Percentiles rank a stretch among this genome's conserved stretches.
Conservation (phyloP, 1,140 invertebrate genomes). For the Drosophila grimshawi region DNA sequence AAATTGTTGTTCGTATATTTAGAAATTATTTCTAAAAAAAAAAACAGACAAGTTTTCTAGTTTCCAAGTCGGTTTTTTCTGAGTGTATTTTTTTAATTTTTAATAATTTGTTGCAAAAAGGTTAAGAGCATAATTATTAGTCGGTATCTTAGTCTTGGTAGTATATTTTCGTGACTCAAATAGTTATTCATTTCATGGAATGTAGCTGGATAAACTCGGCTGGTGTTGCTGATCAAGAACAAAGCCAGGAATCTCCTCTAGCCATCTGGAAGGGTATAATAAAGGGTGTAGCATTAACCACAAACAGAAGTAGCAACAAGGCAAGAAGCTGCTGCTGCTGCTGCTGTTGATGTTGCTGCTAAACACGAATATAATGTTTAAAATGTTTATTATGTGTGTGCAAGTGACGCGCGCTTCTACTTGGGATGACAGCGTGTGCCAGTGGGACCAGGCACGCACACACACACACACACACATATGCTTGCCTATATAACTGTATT, state of each 20-base stretch:
- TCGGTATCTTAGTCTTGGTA: too few relatives aligned
- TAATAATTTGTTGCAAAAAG: too few relatives aligned
- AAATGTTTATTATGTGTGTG: constrained; percentile 83
- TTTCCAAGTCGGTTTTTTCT: too few relatives aligned
- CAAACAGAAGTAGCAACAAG: constrained; percentile 31
- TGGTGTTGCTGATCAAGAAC: too few relatives aligned
- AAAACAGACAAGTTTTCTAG: too few relatives aligned
- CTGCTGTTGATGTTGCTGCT: constrained; percentile 60
- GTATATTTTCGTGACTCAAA: too few relatives aligned
- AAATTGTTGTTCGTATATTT: too few relatives aligned
- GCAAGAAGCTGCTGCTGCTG: constrained; percentile 11
- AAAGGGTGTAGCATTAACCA: neutral
- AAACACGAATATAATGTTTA: constrained; percentile 83
- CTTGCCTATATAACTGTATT: constrained; percentile 50
- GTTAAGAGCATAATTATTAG: too few relatives aligned
- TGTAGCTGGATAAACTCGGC: too few relatives aligned
- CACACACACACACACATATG: constrained; percentile 33
- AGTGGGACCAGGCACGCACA: constrained; percentile 23
- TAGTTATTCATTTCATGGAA: too few relatives aligned
- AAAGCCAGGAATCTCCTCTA: neutral
- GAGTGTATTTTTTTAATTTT: too few relatives aligned
- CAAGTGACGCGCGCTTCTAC: constrained; percentile 66
- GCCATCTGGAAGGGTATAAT: constrained; percentile 1
- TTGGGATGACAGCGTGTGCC: constrained; percentile 21
- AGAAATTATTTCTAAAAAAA: too few relatives aligned